phyloP scores from a whole-genome alignment of 2,797 vertebrate species.

The Argyrosomus regius region DNA sequence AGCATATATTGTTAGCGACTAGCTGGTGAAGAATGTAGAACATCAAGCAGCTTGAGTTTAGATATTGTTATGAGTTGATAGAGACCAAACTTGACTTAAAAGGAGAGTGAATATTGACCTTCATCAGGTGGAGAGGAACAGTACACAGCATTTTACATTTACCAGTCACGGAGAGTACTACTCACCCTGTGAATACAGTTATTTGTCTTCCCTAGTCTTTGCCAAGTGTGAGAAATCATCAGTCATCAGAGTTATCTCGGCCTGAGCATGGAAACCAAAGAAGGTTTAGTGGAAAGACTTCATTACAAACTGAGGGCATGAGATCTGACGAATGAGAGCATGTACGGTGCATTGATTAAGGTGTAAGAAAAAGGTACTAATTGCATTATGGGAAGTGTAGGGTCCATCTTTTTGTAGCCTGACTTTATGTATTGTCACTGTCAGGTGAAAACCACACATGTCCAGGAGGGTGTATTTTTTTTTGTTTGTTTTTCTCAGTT shows the following conservation, averaged over 20 bases:
- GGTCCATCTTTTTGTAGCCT: not conserved
- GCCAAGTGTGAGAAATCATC: not conserved
- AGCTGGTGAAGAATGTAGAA: not conserved
- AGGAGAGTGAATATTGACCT: not conserved
- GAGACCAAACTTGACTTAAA: not conserved
- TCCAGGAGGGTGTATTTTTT: no score
- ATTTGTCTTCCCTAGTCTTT: not conserved
- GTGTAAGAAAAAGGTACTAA: not conserved
- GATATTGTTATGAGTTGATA: not conserved
- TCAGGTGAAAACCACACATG: no score
- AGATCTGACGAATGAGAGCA: not conserved
- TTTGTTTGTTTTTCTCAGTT: no score
- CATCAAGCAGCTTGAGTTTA: not conserved
- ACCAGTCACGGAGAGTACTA: not conserved
- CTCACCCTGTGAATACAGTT: not conserved
- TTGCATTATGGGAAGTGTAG: constrained; percentile 8
- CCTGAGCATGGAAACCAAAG: not conserved
- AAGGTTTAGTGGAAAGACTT: not conserved
- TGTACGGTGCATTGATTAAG: not conserved
- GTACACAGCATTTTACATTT: not conserved
- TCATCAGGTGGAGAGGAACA: no score
- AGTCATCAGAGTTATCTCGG: not conserved
- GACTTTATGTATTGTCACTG: not conserved
- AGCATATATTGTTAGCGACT: not conserved
- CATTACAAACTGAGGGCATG: not conserved